Base-by-base conservation (phyloP, 2,113 vertebrate genomes). In the Microcebus lehilahytsara region DNA sequence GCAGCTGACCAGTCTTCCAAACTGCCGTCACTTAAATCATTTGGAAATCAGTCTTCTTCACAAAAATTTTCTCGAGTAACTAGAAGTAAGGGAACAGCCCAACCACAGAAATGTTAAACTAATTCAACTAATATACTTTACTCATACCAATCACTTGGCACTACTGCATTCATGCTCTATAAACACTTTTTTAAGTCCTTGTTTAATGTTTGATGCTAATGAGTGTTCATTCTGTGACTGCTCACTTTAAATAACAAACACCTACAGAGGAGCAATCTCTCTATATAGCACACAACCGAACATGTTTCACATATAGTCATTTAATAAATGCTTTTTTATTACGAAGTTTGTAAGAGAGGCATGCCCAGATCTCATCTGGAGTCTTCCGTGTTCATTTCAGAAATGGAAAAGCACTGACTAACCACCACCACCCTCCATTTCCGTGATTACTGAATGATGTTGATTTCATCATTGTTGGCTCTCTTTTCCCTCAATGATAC, bases 81-180 rank as follows among this genome's bases (percentile, higher is more conserved):
- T 53, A 40, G 23, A n/a, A 66, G 19, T 4, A 9, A 93, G 83
- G 6, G 34, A 90, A 85, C 12, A 85, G 25, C 34, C n/a, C 9
- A 46, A 19, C 14, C 30, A 64, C 13, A 30, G 25, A 19, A 90
- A 32, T 20, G 22, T 90, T 90, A 81, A 90, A 79, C 34, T 94
- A 95, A 81, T 83, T 85, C 84, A 83, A 93, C 27, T 72, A 78
- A 93, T 62, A 37, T 34, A 72, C 32, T 89, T 94, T n/a, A 51
- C 32, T 42, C 64, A 89, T 40, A 74, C 1, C 40, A 86, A 32
- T 69, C 95, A 79, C 0, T 75, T 37, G 46, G 51, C 34, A 83
- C 5, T n/a, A 49, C 13, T 64, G 16, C 19, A 74, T 53, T 78
- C 32, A 87, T 16, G n/a, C 49, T 56, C 37, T 77, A 49, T 46